These are phyloP conservation scores for Chelonoidis abingdonii DNA, from an alignment of 2,113 vertebrate genomes.

Conservation along the genomic window DNA sequence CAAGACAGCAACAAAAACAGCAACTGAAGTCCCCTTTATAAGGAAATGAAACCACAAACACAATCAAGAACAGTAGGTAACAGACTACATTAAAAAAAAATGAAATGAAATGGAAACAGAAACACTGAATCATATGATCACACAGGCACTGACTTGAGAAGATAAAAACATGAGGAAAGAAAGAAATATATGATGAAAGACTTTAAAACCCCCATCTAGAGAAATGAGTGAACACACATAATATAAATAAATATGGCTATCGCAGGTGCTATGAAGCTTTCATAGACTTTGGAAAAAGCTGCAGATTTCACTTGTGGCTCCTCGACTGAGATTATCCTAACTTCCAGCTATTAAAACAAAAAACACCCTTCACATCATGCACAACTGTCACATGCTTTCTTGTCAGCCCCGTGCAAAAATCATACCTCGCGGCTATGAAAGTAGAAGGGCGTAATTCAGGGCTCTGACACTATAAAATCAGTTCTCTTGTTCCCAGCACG, in stretches of 20 bases:
- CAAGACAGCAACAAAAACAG: neutral
- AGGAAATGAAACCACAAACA: neutral
- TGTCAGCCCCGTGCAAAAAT: neutral
- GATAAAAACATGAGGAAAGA: neutral
- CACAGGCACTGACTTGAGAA: neutral
- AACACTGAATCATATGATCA: neutral
- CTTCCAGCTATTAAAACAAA: neutral
- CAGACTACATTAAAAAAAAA: neutral
- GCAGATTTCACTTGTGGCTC: neutral
- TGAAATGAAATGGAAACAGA: neutral
- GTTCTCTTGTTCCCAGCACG: neutral
- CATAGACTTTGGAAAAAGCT: neutral
- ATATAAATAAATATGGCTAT: neutral
- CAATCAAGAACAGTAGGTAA: neutral
- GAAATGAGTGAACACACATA: neutral
- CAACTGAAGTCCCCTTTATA: neutral
- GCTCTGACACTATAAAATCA: neutral
- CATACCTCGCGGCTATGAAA: neutral
- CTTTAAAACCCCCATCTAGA: neutral
- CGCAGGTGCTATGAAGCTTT: neutral
- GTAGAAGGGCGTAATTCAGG: neutral
- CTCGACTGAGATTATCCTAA: neutral
- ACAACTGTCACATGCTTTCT: neutral
- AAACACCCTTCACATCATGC: neutral
- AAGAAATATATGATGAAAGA: neutral